Evolutionary conservation across 1,140 invertebrate species (phyloP), one percentile per base, ranked within the genome.

Genomic region (Anastrepha ludens): DNA sequence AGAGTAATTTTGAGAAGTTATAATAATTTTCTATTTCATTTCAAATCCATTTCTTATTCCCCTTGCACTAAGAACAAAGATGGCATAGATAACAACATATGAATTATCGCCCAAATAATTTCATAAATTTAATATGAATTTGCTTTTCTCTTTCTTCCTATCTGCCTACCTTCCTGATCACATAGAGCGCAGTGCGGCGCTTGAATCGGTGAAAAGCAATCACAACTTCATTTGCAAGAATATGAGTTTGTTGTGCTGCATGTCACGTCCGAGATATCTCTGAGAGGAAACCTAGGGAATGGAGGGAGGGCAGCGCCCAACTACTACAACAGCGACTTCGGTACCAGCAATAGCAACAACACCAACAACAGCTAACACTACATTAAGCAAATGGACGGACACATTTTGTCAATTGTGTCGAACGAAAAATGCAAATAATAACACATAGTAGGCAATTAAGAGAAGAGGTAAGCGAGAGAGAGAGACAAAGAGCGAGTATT

Each of bases 211-310:
- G 88, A 95, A 95, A 90, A 88, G 93, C 86, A 93, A 95, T 88
- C 94, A 95, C 91, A 95, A 94, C 90, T 95, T 95, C 13, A 92
- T 95, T 88, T 95, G 95, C 93, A 95, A 95, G 93, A 95, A 95
- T 91, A 95, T 95, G 95, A 94, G 95, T 87, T 94, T 95, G n/a
- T 93, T 95, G n/a, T 95, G 95, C 93, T 95, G 95, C 90, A 94
- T 95, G 91, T 95, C 95, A 29, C 93, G 94, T 88, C 95, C 95
- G 5, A 95, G 95, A 93, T 95, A 95, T 93, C 95, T 95, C 92
- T 95, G 95, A 95, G 91, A 93, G 62, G 85, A 88, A 86, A 62
- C 85, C 17, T 88, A 81, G 74, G 74, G 74, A 5, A 17, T 55
- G 74, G n/a, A 20, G 74, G 1, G 74, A 6, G 74, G 74, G 44